Percentiles rank a stretch among this genome's conserved stretches.
Evolutionary conservation across 2,113 vertebrate species (phyloP).

Genomic region (Salvelinus sp.): DNA sequence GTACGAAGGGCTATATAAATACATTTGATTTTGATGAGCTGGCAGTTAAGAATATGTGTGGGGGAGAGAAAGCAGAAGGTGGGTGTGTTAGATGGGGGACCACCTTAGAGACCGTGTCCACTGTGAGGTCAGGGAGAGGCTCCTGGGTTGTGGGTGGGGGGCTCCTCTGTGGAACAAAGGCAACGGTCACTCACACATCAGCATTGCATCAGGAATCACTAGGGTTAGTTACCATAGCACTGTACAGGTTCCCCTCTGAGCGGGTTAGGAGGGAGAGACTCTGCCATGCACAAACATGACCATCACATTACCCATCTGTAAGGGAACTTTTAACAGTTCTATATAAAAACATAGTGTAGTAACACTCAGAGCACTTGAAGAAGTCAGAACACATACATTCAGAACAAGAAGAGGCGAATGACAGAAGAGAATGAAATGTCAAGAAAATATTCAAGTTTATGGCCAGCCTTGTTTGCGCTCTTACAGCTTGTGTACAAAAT

Average conservation of each 20-base stretch:
- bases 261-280: slow-evolving; percentile 41
- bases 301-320: background rate
- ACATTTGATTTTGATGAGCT: background rate
- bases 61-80: slow-evolving; percentile 51
- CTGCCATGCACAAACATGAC: slow-evolving; percentile 39
- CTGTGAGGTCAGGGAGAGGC: slow-evolving; percentile 81
- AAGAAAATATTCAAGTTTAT: slow-evolving; percentile 42
- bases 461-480: slow-evolving; percentile 5
- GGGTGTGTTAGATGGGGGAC: slow-evolving; percentile 64
- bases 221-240: slow-evolving; percentile 51
- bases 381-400: background rate
- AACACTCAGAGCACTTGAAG: slow-evolving; percentile 37
- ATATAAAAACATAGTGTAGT: slow-evolving; percentile 57
- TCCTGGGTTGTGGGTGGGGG: slow-evolving; percentile 71
- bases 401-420: slow-evolving; percentile 28
- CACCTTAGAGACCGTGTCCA: slow-evolving; percentile 83
- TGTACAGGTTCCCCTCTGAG: slow-evolving; percentile 67
- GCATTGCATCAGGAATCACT: background rate
- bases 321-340: background rate
- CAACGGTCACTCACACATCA: slow-evolving; percentile 79
- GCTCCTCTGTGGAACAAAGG: slow-evolving; percentile 84
- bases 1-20: too few relatives aligned
- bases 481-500: too few relatives aligned
- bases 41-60: background rate
- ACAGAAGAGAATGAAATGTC: slow-evolving; percentile 4